Percentiles rank a stretch among this genome's conserved stretches.
phyloP scores from a whole-genome alignment of 2,888 invertebrate genomes.

The Nymphalis c-album region DNA sequence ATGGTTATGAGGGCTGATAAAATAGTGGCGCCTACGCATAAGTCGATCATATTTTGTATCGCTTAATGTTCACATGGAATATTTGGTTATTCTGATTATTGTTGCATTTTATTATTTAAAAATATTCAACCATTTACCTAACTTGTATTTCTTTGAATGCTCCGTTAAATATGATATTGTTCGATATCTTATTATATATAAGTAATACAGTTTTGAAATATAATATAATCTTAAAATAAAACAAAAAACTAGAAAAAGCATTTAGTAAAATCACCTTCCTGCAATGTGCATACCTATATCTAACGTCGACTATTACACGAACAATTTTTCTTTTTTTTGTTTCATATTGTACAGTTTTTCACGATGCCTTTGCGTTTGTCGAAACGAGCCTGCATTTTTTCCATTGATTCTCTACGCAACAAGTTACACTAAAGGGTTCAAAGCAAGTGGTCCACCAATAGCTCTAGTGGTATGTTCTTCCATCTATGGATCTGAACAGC shows the following conservation, averaged over 20 bases:
- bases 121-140: too few relatives aligned
- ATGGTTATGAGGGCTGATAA: constrained; percentile 20
- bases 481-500: constrained; percentile 31
- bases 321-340: not conserved
- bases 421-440: constrained; percentile 31
- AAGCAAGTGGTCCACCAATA: constrained; percentile 34
- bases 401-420: constrained; percentile 29
- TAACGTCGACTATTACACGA: too few relatives aligned
- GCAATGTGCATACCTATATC: too few relatives aligned
- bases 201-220: too few relatives aligned
- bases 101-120: too few relatives aligned
- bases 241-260: too few relatives aligned
- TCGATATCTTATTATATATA: too few relatives aligned
- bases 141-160: too few relatives aligned
- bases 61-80: constrained; percentile 18
- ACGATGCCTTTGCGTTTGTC: not conserved
- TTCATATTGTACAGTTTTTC: not conserved
- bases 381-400: constrained; percentile 16
- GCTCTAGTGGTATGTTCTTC: constrained; percentile 29
- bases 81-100: constrained; percentile 1
- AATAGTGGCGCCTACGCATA: constrained; percentile 14
- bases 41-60: constrained; percentile 23
- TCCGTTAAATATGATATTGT: too few relatives aligned
- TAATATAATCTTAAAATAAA: not conserved
- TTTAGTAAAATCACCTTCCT: too few relatives aligned